phyloP scores from a whole-genome alignment of 2,888 invertebrate genomes.

The Agonopterix alstromeriana region DNA sequence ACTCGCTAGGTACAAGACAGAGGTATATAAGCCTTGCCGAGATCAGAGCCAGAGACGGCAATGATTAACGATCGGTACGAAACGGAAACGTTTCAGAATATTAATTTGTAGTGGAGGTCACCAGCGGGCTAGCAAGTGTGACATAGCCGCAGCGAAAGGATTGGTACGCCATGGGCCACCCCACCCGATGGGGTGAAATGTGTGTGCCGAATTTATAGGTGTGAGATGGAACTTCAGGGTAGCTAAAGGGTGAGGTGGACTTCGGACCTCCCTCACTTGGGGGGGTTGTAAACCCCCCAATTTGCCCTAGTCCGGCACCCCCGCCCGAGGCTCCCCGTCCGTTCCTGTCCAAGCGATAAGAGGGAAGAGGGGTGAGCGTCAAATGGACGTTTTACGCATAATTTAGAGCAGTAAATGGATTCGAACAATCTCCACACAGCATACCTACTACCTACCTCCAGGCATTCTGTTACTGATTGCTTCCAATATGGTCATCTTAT shows the following conservation, averaged over 20 bases:
- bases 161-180: constrained; percentile 65
- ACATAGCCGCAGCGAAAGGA: constrained; percentile 71
- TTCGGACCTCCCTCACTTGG: constrained; percentile 70
- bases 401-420: constrained; percentile 78
- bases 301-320: constrained; percentile 75
- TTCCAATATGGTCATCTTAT: too few relatives aligned
- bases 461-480: constrained; percentile 19
- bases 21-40: constrained; percentile 14
- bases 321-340: constrained; percentile 67
- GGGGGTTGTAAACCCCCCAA: constrained; percentile 63
- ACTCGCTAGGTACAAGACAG: not conserved
- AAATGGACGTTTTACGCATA: constrained; percentile 79
- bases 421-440: constrained; percentile 71
- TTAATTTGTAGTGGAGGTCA: constrained; percentile 76
- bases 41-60: constrained; percentile 53
- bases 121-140: constrained; percentile 66
- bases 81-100: constrained; percentile 73
- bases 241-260: constrained; percentile 76
- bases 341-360: constrained; percentile 76
- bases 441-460: constrained; percentile 60
- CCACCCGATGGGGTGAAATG: constrained; percentile 68
- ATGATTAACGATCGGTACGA: constrained; percentile 66
- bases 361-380: constrained; percentile 75
- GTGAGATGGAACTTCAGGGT: constrained; percentile 77
- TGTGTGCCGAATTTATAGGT: constrained; percentile 77